Base-by-base conservation (phyloP, 2,113 vertebrate genomes). In the Vulpes ferrilata region DNA sequence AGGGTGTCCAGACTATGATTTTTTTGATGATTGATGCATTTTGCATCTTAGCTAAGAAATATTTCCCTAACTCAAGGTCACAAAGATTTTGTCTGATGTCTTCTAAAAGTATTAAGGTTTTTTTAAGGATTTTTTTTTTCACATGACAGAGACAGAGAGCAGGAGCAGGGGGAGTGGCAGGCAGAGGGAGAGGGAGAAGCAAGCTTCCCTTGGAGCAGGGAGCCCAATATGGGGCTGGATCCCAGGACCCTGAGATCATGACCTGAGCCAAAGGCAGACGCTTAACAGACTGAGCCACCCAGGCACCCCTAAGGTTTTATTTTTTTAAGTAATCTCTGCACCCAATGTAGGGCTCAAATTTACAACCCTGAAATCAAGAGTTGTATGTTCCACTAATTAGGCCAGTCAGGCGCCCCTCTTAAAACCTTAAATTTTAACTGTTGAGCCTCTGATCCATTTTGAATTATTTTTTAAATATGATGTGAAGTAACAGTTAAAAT, bases 371-470 rank as follows among this genome's bases (percentile, higher is more conserved):
- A 48, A 23, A 48, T 76, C 38, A 76, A 76, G 43, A 76, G 23
- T 76, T 38, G 12, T 12, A 48, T 16, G 23, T 7, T 76, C 23
- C 38, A 27, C 73, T 43, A 48, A 48, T 12, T 76, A 23, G 48
- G 6, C 73, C 73, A 76, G 6, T 23, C 73, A 76, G 38, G 38
- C 0, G 0, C 6, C 38, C 76, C 16, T 55, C 23, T 38, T 19
- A 55, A 90, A 55, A 23, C 38, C 55, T 51, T 80, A 30, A 69
- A 2, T 90, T 90, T 80, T 90, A 67, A 30, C 25, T 81, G 48
- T 80, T 91, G 69, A 91, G n/a, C 51, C 27, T 82, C 19, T 92
- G n/a, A n/a, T 82, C 25, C 51, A 59, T 82, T 92, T 81, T 91
- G 51, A 91, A 25, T 91, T 69, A 43, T 71, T 59, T 91, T 81